Conservation (phyloP, 2,888 invertebrate species). For the Morpho achilles region DNA sequence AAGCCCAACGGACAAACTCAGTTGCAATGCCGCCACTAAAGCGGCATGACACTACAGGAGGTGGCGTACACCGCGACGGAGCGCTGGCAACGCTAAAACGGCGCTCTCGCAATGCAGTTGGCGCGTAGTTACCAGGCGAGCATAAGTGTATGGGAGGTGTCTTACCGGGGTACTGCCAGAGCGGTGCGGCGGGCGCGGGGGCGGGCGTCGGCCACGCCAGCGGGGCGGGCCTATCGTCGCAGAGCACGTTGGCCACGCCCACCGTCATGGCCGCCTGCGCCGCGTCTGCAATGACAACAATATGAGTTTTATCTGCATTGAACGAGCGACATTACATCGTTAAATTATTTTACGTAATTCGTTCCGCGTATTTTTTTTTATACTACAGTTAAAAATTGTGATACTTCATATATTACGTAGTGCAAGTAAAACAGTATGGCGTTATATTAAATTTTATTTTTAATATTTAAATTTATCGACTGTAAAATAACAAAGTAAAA, state of each 20-base stretch:
- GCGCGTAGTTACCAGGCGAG: slow-evolving; percentile 76
- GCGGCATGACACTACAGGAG: slow-evolving; percentile 60
- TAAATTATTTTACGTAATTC: too few species aligned
- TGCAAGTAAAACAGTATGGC: too few species aligned
- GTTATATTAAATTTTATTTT: too few species aligned
- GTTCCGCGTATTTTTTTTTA: too few species aligned
- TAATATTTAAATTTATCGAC: too few species aligned
- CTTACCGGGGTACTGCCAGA: slow-evolving; percentile 90
- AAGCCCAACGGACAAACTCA: slow-evolving; percentile 31
- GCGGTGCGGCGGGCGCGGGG: slow-evolving; percentile 82
- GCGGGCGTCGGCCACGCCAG: slow-evolving; percentile 78
- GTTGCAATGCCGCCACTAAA: slow-evolving; percentile 72
- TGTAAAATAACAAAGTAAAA: too few species aligned
- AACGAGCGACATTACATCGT: slow-evolving; percentile 18
- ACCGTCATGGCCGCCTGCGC: slow-evolving; percentile 83
- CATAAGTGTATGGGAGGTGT: slow-evolving; percentile 67
- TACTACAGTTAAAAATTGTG: too few species aligned
- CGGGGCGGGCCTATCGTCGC: slow-evolving; percentile 81
- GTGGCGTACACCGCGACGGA: slow-evolving; percentile 40
- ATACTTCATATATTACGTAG: too few species aligned
- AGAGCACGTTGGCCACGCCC: slow-evolving; percentile 82
- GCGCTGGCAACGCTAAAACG: slow-evolving; percentile 44
- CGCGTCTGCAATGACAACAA: slow-evolving; percentile 77
- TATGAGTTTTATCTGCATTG: slow-evolving; percentile 40
- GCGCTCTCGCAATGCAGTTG: slow-evolving; percentile 75